Base-by-base conservation (phyloP, 1,140 invertebrate species). In the Pygmarrhopalites habei region DNA sequence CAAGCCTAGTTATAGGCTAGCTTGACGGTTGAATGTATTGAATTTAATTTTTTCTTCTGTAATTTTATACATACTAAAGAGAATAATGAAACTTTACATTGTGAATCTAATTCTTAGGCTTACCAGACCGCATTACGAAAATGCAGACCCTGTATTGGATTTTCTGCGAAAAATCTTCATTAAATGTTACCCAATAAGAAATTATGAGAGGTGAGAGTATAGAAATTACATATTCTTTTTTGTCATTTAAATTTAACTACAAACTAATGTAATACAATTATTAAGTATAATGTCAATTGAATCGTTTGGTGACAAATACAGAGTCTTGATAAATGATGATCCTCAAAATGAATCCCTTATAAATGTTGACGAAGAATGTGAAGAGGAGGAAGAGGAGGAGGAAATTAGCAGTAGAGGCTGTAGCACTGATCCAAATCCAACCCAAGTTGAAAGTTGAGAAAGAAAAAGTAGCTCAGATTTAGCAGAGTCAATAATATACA, bases 91-190 rank as follows among this genome's bases (percentile, higher is more conserved):
- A n/a, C n/a, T n/a, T n/a, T n/a, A n/a, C n/a, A n/a, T n/a, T n/a
- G n/a, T n/a, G n/a, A n/a, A n/a, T n/a, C n/a, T n/a, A n/a, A n/a
- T n/a, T n/a, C n/a, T n/a, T n/a, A n/a, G n/a, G n/a, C n/a, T 84
- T 44, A 73, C 89, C 56, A 75, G 92, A 32, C 83, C 86, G 35
- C 85, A 90, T 75, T 90, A 87, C 72, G 88, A 92, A 72, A 88
- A 88, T 73, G 88, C 86, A 82, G 90, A 94, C 79, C 90, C 90
- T 53, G 80, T 89, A 7, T 75, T 83, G 73, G 79, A 84, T 68
- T 72, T 83, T 12, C 74, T 86, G 43, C 85, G 83, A 74, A 82
- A 82, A 70, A 65, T 86, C 43, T 83, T 83, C 73, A 82, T 82
- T 69, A 65, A 53, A 39, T 58, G 35, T 44, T 21, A 51, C 14